Evolutionary conservation across 2,113 vertebrate species (phyloP), one percentile per base, ranked within the genome.

Genomic region (Antechinus stuartii): DNA sequence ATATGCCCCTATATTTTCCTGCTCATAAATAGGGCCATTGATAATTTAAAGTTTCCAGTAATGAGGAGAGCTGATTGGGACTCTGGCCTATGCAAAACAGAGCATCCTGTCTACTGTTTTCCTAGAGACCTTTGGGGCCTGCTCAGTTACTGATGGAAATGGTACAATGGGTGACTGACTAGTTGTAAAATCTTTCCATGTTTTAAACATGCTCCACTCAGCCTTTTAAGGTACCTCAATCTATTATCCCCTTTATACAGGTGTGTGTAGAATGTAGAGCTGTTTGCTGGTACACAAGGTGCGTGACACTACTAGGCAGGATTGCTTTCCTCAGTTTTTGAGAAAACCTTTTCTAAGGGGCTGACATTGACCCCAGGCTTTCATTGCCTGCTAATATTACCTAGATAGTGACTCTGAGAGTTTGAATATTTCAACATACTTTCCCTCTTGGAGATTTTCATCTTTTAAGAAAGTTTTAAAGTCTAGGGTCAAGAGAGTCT

Each of bases 71-170:
- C 97, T 97, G 97, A 53, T 93, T 30, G 94, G 55, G 95, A 95
- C 95, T 92, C 94, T 98, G 98, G 98, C 97, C 98, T 97, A 97
- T 94, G 98, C 96, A 95, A 93, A 92, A 96, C 22, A 96, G 95
- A 96, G 97, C 54, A 91, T 94, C 89, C 94, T 95, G 94, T 95
- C 96, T 97, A 55, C 93, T 97, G 93, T 61, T 96, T 96, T 97
- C 54, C 93, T 95, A 94, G 76, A 95, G 91, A 91, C 96, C 91
- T 93, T 27, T 90, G 91, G 96, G 98, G 98, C 98, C 98, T 98
- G 56, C 52, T 96, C 1, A 3, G 55, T 94, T 97, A n/a, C 94
- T 52, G 49, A 89, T 94, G 91, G 90, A 93, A 94, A 42, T 9
- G 68, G 92, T 57, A 55, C 93, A 61, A 89, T 96, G 95, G 97